Evolutionary conservation across 2,888 invertebrate genomes (phyloP), one percentile per base, ranked within the genome.

Genomic region (Catonia carolina): DNA sequence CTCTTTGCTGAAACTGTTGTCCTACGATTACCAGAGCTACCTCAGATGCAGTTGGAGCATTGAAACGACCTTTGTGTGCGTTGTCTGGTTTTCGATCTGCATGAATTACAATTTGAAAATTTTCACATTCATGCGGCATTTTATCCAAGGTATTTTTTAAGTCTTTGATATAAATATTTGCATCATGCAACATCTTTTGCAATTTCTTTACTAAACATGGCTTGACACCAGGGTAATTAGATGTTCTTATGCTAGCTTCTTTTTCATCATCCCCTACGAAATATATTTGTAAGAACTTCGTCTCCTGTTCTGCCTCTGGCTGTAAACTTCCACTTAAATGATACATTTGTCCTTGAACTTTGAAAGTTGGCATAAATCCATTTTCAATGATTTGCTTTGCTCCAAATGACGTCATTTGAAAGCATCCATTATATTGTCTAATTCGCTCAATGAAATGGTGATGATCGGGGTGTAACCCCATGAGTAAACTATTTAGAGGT

Each of bases 291-390:
- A n/a, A n/a, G n/a, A n/a, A n/a, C n/a, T n/a, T n/a, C n/a, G n/a
- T n/a, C n/a, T n/a, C n/a, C n/a, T n/a, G n/a, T n/a, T n/a, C n/a
- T n/a, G n/a, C n/a, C n/a, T n/a, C n/a, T n/a, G n/a, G n/a, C n/a
- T n/a, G n/a, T n/a, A n/a, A n/a, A n/a, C n/a, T 59, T 31, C 64
- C 63, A 53, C 54, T 53, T 7, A 41, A 7, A 53, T 63, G 64
- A 54, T 65, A 63, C 23, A 62, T 31, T 58, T 65, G 62, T 10
- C 64, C 61, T 55, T 60, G 49, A 14, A n/a, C n/a, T n/a, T n/a
- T n/a, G n/a, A n/a, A n/a, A n/a, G n/a, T n/a, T n/a, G n/a, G n/a
- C n/a, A n/a, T 65, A 55, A 62, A 59, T 63, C 52, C 63, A 66
- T 15, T 52, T 61, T 15, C 56, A 47, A 39, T 35, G 47, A 39